phyloP scores from a whole-genome alignment of 2,888 invertebrate species.

The Trachelus troglodyta region DNA sequence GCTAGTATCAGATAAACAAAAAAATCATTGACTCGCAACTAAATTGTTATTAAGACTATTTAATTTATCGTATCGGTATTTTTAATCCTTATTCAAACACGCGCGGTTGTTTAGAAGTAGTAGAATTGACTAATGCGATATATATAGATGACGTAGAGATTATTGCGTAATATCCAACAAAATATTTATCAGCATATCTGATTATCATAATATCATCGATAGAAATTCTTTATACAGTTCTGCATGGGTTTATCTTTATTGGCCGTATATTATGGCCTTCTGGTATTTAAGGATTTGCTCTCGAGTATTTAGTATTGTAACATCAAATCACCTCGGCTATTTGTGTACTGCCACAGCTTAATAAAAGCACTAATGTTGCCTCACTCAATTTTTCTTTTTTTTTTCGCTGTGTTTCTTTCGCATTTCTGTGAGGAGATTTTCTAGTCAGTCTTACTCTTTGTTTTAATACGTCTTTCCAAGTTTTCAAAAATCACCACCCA shows the following conservation, averaged over 20 bases:
- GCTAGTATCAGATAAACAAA: background rate
- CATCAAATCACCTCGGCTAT: conserved; percentile 21
- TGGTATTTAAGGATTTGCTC: background rate
- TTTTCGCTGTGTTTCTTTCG: conserved; percentile 13
- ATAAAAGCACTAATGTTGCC: conserved; percentile 36
- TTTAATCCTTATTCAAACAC: background rate
- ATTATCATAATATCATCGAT: background rate
- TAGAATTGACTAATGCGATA: background rate
- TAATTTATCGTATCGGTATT: background rate
- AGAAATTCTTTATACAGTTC: background rate
- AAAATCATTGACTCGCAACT: background rate
- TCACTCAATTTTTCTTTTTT: conserved; percentile 18
- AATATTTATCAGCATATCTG: background rate
- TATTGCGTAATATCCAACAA: background rate
- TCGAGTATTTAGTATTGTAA: background rate
- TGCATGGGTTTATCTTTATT: background rate
- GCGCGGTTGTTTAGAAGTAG: background rate
- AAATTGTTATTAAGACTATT: background rate
- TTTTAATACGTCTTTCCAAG: background rate
- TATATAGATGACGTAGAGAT: background rate
- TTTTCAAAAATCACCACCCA: background rate
- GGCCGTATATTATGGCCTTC: background rate
- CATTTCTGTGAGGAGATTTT: conserved; percentile 13
- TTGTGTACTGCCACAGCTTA: conserved; percentile 48
- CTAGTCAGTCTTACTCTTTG: background rate